phyloP scores from a whole-genome alignment of 2,797 vertebrate species.

The Alauda arvensis region DNA sequence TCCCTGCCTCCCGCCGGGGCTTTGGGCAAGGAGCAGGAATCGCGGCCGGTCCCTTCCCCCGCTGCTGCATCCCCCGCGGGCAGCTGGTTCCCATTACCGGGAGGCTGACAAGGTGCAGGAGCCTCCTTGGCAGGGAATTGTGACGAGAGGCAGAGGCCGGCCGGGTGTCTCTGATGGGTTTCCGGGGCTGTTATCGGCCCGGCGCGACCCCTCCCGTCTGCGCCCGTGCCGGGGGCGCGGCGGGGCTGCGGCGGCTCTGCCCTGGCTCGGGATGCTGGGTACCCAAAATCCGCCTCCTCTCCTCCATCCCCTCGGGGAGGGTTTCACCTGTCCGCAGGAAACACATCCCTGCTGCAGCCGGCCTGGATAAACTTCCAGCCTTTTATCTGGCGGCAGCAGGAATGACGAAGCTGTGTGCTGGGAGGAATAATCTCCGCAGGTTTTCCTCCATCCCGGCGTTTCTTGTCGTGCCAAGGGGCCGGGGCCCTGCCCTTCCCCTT shows the following conservation, averaged over 20 bases:
- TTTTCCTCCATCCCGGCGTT: background rate
- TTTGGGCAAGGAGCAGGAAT: background rate
- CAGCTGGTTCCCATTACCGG: slow-evolving; percentile 91
- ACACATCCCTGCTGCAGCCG: background rate
- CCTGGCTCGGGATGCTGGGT: background rate
- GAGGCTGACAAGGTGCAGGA: slow-evolving; percentile 83
- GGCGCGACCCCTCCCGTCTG: slow-evolving; percentile 19
- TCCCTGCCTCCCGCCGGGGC: background rate
- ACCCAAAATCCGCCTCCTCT: background rate
- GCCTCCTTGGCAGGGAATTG: slow-evolving; percentile 85
- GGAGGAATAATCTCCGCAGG: background rate
- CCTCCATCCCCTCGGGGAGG: rapidly evolving
- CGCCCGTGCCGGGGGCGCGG: background rate
- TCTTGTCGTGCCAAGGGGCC: background rate
- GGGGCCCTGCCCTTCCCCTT: background rate
- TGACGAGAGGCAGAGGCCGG: slow-evolving; percentile 84
- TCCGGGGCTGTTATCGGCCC: slow-evolving; percentile 71
- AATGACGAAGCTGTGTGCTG: background rate
- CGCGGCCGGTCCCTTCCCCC: background rate
- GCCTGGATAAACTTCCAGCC: background rate
- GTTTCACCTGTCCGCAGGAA: slow-evolving; percentile 4
- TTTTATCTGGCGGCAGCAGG: background rate
- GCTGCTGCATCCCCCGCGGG: background rate
- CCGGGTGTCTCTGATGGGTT: slow-evolving; percentile 71
- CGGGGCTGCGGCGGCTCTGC: background rate